phyloP scores from a whole-genome alignment of 2,888 invertebrate genomes.

The Drosophila testacea region DNA sequence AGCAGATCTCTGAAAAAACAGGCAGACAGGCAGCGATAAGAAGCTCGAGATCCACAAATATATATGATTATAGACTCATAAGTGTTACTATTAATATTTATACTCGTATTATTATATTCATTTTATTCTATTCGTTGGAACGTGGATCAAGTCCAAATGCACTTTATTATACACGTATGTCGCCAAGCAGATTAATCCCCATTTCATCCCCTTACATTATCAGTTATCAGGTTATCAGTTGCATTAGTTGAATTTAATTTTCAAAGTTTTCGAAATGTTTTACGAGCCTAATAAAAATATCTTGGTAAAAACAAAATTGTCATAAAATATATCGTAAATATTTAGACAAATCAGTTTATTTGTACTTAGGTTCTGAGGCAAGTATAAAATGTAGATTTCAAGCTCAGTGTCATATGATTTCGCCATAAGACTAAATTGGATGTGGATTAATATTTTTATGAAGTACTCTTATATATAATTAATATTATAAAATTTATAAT shows the following conservation, averaged over 20 bases:
- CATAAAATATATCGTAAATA: conserved; percentile 6
- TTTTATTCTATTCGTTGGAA: no score
- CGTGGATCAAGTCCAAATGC: not conserved
- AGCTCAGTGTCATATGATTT: not conserved
- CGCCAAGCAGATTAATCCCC: not conserved
- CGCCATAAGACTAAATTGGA: not conserved
- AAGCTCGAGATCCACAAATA: conserved; percentile 10
- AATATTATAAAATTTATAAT: no score
- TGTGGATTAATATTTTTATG: no score
- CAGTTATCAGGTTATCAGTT: conserved; percentile 23
- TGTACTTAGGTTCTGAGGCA: not conserved
- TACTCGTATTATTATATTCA: not conserved
- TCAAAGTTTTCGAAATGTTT: conserved; percentile 5
- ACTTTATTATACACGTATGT: not conserved
- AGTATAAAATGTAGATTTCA: not conserved
- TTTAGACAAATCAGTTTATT: not conserved
- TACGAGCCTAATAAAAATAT: not conserved
- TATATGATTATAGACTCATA: not conserved
- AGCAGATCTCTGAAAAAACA: not conserved
- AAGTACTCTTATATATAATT: no score
- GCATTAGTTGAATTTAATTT: conserved; percentile 6
- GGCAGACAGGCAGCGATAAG: conserved; percentile 14
- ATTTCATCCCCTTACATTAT: not conserved
- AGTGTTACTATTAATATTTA: conserved; percentile 4
- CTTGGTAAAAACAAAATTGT: conserved; percentile 8